These are phyloP conservation scores for Strigamia maritima DNA, from an alignment of 2,888 invertebrate species.

Conservation along the genomic window DNA sequence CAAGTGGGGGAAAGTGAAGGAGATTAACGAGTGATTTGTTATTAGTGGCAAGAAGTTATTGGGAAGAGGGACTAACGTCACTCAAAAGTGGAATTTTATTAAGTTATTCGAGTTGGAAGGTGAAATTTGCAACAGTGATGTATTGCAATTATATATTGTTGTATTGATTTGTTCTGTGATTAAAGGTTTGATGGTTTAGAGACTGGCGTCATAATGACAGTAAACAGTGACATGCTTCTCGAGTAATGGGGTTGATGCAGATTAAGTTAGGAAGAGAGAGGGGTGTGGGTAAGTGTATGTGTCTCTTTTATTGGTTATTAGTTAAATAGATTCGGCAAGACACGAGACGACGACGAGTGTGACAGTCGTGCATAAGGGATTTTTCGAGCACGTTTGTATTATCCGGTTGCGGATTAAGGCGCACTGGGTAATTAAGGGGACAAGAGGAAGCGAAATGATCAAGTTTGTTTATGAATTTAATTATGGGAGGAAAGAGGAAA, in stretches of 20 bases:
- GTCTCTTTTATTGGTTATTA: constrained; percentile 22
- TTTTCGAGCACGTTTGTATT: constrained; percentile 27
- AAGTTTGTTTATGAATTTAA: constrained; percentile 28
- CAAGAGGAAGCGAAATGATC: constrained; percentile 27
- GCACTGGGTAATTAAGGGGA: constrained; percentile 8
- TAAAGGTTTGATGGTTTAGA: constrained; percentile 21
- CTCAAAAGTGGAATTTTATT: background rate
- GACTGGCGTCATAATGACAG: constrained; percentile 8
- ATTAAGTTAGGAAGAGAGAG: constrained; percentile 9
- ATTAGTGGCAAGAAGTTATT: constrained; percentile 28
- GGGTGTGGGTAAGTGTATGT: background rate
- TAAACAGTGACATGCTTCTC: constrained; percentile 21
- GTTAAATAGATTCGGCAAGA: constrained; percentile 27
- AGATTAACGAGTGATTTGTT: constrained; percentile 28
- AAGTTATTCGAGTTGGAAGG: background rate
- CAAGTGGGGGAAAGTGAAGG: constrained; percentile 15
- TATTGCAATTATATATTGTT: constrained; percentile 4
- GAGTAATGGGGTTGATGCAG: constrained; percentile 19
- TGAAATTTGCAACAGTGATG: background rate
- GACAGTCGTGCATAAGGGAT: constrained; percentile 26
- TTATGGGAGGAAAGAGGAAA: constrained; percentile 17
- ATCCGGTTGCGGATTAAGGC: constrained; percentile 26
- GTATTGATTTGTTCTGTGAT: background rate
- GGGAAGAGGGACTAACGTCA: constrained; percentile 6
- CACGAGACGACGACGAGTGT: constrained; percentile 20